Percentiles rank a stretch among this genome's conserved stretches.
Conservation (phyloP, 2,888 invertebrate species). For the Dolomedes plantarius region DNA sequence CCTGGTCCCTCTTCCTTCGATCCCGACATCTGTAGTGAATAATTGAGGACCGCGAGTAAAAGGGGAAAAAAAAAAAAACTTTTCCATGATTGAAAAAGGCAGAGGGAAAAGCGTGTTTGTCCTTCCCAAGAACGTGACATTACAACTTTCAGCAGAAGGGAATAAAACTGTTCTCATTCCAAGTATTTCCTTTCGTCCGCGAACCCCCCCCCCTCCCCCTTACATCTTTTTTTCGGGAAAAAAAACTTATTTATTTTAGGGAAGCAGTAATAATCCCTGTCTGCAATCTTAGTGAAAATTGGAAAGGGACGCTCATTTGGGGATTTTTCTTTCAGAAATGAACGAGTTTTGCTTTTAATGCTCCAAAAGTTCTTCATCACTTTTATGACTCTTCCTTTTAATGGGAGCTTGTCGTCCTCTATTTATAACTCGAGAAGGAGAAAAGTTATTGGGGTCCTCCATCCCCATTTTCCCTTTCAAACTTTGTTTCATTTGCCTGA, state of each 20-base stretch:
- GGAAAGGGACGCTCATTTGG: constrained; percentile 11
- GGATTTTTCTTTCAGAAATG: constrained; percentile 24
- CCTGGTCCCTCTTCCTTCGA: constrained; percentile 23
- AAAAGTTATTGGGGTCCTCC: not conserved
- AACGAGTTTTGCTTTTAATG: constrained; percentile 46
- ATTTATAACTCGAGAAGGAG: constrained; percentile 20
- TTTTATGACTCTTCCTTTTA: constrained; percentile 59
- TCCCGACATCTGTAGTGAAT: constrained; percentile 47
- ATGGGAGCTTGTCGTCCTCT: constrained; percentile 12
- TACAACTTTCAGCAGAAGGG: constrained; percentile 26
- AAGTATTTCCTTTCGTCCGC: constrained; percentile 5
- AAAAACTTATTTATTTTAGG: constrained; percentile 60
- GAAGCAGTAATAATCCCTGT: constrained; percentile 39
- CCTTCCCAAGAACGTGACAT: constrained; percentile 37
- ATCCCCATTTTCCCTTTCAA: not conserved
- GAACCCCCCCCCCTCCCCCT: not conserved
- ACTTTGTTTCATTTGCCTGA: constrained; percentile 11
- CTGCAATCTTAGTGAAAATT: constrained; percentile 56
- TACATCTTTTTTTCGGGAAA: not conserved
- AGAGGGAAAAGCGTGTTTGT: constrained; percentile 1
- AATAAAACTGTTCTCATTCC: constrained; percentile 38
- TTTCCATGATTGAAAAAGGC: constrained; percentile 63
- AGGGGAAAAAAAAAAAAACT: constrained; percentile 16
- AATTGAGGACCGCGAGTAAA: constrained; percentile 51
- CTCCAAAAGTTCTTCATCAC: constrained; percentile 39